Base-by-base conservation (phyloP, 53 echinoderm and acorn worm species). In the Stichopus horrens region DNA sequence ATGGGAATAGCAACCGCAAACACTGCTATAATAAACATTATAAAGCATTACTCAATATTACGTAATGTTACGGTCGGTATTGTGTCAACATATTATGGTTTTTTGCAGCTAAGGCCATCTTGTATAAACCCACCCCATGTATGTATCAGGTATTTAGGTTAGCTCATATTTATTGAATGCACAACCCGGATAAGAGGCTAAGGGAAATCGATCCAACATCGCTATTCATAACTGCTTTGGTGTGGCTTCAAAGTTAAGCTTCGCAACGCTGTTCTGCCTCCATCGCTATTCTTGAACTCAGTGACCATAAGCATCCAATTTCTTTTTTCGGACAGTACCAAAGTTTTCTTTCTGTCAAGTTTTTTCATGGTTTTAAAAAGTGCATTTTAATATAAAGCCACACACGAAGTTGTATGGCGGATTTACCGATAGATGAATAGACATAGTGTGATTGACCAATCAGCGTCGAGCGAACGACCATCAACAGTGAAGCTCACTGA, bases 321-420 rank as follows among this genome's bases (percentile, higher is more conserved):
- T 37, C 6, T 71, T 71, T 71, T 18, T 71, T 18, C 19, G 18
- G 19, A 71, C 71, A 71, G 18, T 63, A 16, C 63, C 10, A 16
- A 63, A 63, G 63, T 71, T 71, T 71, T 18, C 18, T 71, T 71
- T 20, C 11, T 8, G 71, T 16, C 71, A 71, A 71, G 71, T 71
- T 71, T 71, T 71, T 20, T 18, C 8, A n/a, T 18, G 71, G 18
- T 71, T 71, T 8, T 71, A 5, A 67, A 84, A 85, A 85, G 85
- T 85, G 85, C 85, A 85, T 85, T 67, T 85, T 85, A 85, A 85
- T 85, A 85, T 66, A 67, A 67, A 66, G 85, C 85, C 85, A 85
- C 85, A 85, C 85, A 85, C 67, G 85, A 53, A 63, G 85, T 81
- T 85, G 85, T 65, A 85, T 85, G 85, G 85, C 67, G 13, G 52